A percentile compares a stretch with the other conserved stretches of the same genome.
phyloP scores from a whole-genome alignment of 1,140 invertebrate genomes.

The Thaumatotibia leucotreta region DNA sequence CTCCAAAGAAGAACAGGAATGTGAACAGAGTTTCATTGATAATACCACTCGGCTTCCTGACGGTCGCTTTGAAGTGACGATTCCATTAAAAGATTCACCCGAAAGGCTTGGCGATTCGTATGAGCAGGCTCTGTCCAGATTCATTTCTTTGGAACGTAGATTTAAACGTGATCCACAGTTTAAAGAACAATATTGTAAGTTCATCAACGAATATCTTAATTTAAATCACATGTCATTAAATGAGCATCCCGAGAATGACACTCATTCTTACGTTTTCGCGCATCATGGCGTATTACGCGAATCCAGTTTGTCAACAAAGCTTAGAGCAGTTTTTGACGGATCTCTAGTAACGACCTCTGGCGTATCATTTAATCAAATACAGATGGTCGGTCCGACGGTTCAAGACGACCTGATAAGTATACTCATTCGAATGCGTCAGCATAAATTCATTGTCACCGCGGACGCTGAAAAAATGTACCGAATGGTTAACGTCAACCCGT shows the following conservation, averaged over 20 bases:
- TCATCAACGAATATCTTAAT: background rate
- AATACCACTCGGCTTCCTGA: background rate
- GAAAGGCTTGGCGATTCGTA: background rate
- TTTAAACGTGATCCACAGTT: background rate
- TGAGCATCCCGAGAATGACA: background rate
- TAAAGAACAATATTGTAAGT: background rate
- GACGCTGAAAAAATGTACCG: conserved; percentile 44
- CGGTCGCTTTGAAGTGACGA: background rate
- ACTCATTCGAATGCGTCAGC: conserved; percentile 34
- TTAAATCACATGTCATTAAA: background rate
- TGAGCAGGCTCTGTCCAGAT: background rate
- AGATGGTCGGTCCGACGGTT: conserved; percentile 41
- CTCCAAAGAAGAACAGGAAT: background rate
- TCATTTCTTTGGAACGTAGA: background rate
- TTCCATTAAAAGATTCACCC: background rate
- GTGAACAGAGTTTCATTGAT: background rate
- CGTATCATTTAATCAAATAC: conserved; percentile 30
- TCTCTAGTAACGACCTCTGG: conserved; percentile 24
- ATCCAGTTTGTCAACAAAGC: conserved; percentile 26
- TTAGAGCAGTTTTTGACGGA: conserved; percentile 42
- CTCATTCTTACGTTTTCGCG: background rate
- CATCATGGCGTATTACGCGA: background rate
- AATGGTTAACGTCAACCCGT: conserved; percentile 23
- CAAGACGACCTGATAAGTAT: conserved; percentile 38
- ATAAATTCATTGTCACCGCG: conserved; percentile 27